Conservation (phyloP, 2,797 vertebrate genomes). For the Poecilia gillii region DNA sequence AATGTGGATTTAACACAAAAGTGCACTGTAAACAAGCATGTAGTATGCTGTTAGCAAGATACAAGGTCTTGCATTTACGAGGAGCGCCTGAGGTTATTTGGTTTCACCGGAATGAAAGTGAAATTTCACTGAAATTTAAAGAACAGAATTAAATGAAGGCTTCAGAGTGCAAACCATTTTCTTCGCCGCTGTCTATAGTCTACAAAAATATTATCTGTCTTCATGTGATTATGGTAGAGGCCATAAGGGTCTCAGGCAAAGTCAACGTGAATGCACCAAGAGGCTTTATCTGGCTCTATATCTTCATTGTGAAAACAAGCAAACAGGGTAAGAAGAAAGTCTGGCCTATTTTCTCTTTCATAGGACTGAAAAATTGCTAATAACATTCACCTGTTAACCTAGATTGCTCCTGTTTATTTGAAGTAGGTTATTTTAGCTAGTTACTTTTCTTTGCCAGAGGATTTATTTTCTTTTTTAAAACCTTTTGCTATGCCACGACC, state of each 20-base stretch:
- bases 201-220: neutral
- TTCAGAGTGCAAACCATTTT: slow-evolving; percentile 5
- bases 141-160: slow-evolving; percentile 1
- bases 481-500: neutral
- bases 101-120: slow-evolving; percentile 1
- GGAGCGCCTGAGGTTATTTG: slow-evolving; percentile 1
- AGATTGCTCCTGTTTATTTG: neutral
- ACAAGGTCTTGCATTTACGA: slow-evolving; percentile 33
- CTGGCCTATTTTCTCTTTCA: neutral
- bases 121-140: slow-evolving; percentile 13
- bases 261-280: neutral
- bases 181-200: neutral
- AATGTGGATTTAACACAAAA: neutral
- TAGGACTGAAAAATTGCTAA: neutral
- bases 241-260: neutral
- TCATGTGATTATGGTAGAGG: slow-evolving; percentile 5
- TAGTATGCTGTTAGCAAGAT: neutral
- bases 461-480: neutral
- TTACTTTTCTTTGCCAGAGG: neutral
- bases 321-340: neutral
- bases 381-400: neutral
- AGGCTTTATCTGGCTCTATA: neutral
- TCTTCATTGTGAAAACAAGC: slow-evolving; percentile 7
- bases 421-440: neutral
- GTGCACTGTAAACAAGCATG: slow-evolving; percentile 8